These are phyloP conservation scores for Lydus trimaculatus DNA, from an alignment of 2,888 invertebrate genomes.

Conservation along the genomic window DNA sequence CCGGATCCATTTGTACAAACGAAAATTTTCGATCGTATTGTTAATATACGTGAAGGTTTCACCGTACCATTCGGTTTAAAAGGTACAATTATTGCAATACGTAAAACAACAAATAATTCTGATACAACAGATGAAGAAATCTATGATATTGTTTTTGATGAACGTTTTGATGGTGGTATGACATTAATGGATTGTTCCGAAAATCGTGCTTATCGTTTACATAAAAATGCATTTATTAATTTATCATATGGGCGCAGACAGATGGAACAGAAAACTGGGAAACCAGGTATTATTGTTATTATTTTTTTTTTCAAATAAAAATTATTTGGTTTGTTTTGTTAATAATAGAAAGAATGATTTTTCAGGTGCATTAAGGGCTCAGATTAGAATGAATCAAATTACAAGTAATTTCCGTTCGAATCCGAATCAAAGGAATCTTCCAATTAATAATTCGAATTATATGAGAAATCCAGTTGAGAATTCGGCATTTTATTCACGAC, in stretches of 20 bases:
- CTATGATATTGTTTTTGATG: conserved; percentile 85
- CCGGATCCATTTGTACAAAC: conserved; percentile 75
- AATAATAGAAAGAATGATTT: too few species aligned
- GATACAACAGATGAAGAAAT: conserved; percentile 63
- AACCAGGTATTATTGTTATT: conserved; percentile 35
- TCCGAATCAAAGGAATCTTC: conserved; percentile 8
- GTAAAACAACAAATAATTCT: conserved; percentile 48
- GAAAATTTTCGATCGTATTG: conserved; percentile 83
- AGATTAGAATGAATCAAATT: conserved; percentile 13
- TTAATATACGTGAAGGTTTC: conserved; percentile 76
- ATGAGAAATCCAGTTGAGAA: conserved; percentile 1
- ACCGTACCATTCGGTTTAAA: conserved; percentile 82
- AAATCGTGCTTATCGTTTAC: conserved; percentile 64
- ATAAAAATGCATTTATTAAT: conserved; percentile 66
- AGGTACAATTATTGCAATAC: conserved; percentile 84
- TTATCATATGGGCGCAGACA: conserved; percentile 65
- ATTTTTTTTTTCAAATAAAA: neutral
- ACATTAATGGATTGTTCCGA: conserved; percentile 60
- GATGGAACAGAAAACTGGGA: conserved; percentile 54
- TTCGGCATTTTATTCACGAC: too few species aligned
- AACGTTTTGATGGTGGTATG: conserved; percentile 73
- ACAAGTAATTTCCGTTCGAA: conserved; percentile 7
- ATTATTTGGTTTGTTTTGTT: neutral
- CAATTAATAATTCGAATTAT: conserved; percentile 25
- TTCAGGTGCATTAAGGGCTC: conserved; percentile 22